These are phyloP conservation scores for Sylvia borin DNA, from an alignment of 2,797 vertebrate genomes.

Conservation along the genomic window DNA sequence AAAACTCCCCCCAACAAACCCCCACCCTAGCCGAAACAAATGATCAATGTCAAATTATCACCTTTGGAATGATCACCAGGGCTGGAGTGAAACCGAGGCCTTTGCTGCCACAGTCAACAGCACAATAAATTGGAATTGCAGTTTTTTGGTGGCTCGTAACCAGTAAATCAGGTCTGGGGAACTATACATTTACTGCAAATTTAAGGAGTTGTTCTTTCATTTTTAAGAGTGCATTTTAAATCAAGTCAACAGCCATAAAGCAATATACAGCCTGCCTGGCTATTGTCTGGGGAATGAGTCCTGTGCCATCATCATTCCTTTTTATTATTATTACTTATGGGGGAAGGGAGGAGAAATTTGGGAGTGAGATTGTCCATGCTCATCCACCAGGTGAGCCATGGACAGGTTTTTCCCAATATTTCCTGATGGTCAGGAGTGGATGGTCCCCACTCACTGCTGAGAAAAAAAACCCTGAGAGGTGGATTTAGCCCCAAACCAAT, in stretches of 20 bases:
- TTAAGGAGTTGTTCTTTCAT: slow-evolving; percentile 72
- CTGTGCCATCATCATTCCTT: not conserved
- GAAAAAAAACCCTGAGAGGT: not conserved
- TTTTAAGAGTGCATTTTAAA: slow-evolving; percentile 72
- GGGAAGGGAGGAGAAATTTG: not conserved
- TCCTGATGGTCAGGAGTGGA: not conserved
- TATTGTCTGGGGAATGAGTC: slow-evolving; percentile 7
- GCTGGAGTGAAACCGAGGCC: not conserved
- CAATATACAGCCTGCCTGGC: slow-evolving; percentile 37
- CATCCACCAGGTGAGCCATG: not conserved
- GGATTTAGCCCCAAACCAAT: not conserved
- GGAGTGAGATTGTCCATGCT: not conserved
- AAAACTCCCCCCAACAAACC: too few relatives aligned
- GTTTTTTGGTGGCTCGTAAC: slow-evolving; percentile 42
- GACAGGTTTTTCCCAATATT: not conserved
- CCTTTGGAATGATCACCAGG: not conserved
- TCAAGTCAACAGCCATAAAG: slow-evolving; percentile 68
- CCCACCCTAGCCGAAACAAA: not conserved
- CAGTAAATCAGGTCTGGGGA: slow-evolving; percentile 73
- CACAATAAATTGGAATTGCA: slow-evolving; percentile 46
- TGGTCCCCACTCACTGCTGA: not conserved
- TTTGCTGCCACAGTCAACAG: slow-evolving; percentile 1
- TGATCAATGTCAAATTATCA: not conserved
- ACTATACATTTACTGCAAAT: slow-evolving; percentile 66
- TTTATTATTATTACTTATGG: not conserved